Evolutionary conservation across 2,113 vertebrate genomes (phyloP).

Genomic region (Amblyornis subalaris): DNA sequence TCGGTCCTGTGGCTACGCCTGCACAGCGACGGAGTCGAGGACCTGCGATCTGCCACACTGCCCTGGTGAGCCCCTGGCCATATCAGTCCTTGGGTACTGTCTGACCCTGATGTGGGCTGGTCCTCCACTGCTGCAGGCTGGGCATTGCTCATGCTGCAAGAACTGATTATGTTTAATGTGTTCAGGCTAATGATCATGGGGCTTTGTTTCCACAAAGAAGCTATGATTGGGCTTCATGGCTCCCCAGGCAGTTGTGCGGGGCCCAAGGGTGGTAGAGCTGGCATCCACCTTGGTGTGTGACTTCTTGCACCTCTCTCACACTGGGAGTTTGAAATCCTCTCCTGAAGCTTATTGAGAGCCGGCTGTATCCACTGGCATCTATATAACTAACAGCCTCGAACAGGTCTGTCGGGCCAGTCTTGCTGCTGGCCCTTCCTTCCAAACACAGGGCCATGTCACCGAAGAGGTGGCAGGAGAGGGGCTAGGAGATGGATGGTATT

Average conservation of each 20-base stretch:
- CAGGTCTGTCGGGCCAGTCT: neutral
- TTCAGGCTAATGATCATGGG: neutral
- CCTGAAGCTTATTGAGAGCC: neutral
- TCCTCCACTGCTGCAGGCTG: neutral
- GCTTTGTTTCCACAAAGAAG: neutral
- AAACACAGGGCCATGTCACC: neutral
- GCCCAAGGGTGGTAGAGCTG: neutral
- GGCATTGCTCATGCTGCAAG: neutral
- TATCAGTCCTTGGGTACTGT: neutral
- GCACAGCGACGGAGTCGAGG: conserved; percentile 81
- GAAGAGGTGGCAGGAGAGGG: neutral
- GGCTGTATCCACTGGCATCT: neutral
- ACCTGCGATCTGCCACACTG: conserved; percentile 80
- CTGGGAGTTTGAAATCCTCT: neutral
- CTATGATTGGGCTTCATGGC: neutral
- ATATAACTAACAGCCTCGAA: neutral
- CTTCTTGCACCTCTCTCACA: neutral
- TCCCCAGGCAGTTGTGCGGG: neutral
- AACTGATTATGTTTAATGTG: neutral
- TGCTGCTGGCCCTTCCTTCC: neutral
- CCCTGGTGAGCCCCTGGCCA: conserved; percentile 72
- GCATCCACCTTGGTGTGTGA: fast-evolving
- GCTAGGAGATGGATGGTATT: neutral
- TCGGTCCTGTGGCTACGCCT: conserved; percentile 84
- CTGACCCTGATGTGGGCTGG: neutral